Conservation (phyloP, 2,113 vertebrate species). For the Calyptomena viridis region DNA sequence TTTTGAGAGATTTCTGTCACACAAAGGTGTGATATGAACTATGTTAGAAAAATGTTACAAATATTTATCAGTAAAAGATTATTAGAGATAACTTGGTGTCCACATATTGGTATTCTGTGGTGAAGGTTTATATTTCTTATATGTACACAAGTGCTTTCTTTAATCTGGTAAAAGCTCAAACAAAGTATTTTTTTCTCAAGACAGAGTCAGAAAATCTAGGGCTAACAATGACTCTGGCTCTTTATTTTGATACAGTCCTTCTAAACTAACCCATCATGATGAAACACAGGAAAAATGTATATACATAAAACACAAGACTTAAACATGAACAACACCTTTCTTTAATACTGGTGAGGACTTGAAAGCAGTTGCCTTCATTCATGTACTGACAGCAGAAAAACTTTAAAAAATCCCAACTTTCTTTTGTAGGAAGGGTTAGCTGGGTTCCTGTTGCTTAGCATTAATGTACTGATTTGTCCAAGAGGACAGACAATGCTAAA, state of each 20-base stretch:
- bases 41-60: neutral
- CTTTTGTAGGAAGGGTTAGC: neutral
- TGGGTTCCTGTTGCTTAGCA: neutral
- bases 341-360: neutral
- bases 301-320: neutral
- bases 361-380: neutral
- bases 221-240: neutral
- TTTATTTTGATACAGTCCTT: neutral
- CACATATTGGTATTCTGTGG: neutral
- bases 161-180: neutral
- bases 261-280: neutral
- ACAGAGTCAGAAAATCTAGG: neutral
- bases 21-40: neutral
- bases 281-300: neutral
- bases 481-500: neutral
- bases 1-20: neutral
- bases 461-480: neutral
- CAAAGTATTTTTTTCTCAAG: neutral
- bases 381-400: neutral
- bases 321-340: neutral
- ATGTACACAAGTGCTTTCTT: neutral
- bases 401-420: neutral
- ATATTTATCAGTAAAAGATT: neutral
- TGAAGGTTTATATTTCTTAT: neutral
- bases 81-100: neutral